phyloP scores from a whole-genome alignment of 2,888 invertebrate species.

The Cheilosia grossa region DNA sequence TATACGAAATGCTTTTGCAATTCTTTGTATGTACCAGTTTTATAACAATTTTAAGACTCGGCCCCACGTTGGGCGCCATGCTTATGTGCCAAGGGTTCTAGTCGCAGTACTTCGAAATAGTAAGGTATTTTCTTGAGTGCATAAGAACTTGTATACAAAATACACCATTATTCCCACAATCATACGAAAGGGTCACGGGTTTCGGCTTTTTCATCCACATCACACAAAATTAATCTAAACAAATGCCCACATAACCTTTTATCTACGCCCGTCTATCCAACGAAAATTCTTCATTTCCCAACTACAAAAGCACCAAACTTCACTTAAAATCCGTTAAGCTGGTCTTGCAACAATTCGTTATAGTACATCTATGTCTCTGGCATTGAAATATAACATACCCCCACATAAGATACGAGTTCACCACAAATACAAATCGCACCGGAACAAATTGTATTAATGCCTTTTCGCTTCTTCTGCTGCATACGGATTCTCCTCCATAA shows the following conservation, averaged over 20 bases:
- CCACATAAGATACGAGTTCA: conserved; percentile 50
- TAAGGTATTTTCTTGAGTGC: too few species aligned
- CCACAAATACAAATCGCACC: conserved; percentile 56
- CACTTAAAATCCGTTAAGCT: conserved; percentile 30
- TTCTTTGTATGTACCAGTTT: too few species aligned
- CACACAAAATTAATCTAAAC: not conserved
- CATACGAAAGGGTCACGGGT: not conserved
- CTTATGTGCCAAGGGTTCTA: not conserved
- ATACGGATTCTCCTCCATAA: conserved; percentile 31
- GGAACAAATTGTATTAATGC: conserved; percentile 74
- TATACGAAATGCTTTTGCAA: too few species aligned
- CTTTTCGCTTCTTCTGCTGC: conserved; percentile 39
- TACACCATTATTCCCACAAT: not conserved
- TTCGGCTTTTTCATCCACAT: not conserved
- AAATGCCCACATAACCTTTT: conserved; percentile 47
- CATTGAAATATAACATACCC: conserved; percentile 7
- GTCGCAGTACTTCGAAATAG: too few species aligned
- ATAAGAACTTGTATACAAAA: too few species aligned
- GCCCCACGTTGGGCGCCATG: not conserved
- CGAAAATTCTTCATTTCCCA: not conserved
- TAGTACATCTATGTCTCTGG: conserved; percentile 34
- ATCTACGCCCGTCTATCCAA: conserved; percentile 42
- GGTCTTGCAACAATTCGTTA: conserved; percentile 52
- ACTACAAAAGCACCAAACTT: not conserved
- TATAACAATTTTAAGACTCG: too few species aligned